Conservation (phyloP, 2,113 vertebrate genomes). For the Cynopterus brachyotis region DNA sequence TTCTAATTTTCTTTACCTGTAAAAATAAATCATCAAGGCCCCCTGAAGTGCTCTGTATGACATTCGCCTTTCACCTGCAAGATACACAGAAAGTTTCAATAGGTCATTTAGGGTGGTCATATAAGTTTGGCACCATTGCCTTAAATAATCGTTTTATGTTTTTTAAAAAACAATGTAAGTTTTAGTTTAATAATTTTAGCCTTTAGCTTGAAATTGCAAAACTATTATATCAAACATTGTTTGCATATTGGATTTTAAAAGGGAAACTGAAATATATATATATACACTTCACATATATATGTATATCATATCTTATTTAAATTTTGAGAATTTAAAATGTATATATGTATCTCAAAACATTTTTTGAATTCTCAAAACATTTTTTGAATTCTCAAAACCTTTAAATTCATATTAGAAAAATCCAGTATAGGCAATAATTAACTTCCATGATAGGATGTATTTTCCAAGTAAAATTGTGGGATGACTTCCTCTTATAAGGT, state of each 20-base stretch:
- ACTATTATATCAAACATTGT: not conserved
- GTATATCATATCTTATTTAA: no score
- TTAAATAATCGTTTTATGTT: not conserved
- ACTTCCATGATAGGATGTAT: not conserved
- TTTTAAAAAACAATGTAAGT: not conserved
- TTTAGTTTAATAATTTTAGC: not conserved
- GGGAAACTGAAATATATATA: not conserved
- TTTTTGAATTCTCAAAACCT: not conserved
- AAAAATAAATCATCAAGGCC: conserved; percentile 98
- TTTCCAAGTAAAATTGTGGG: not conserved
- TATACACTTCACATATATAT: not conserved
- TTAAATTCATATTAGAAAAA: not conserved
- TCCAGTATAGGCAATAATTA: not conserved
- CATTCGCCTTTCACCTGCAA: conserved; percentile 89
- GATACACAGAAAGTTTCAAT: not conserved
- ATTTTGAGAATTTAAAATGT: no score
- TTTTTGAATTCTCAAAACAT: not conserved
- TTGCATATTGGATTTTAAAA: conserved; percentile 3
- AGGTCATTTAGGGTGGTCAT: not conserved
- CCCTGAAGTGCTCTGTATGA: conserved; percentile 93
- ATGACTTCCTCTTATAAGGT: not conserved
- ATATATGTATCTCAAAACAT: no score
- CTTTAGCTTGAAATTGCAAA: not conserved
- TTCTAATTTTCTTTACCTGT: conserved; percentile 87
- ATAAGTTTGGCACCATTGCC: not conserved